Conservation (phyloP, 2,113 vertebrate species). For the Phodopus roborovskii region DNA sequence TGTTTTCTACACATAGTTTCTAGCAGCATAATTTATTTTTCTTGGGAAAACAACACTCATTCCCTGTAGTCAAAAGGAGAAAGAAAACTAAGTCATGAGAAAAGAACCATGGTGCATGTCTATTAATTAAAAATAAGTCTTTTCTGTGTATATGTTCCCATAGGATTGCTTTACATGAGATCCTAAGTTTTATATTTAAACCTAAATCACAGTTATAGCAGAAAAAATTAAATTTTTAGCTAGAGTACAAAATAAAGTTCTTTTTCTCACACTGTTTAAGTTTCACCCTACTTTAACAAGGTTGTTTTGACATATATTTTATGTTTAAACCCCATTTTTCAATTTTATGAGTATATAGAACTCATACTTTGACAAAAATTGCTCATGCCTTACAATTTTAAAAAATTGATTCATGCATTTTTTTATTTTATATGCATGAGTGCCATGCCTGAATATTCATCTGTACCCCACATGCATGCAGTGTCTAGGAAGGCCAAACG, state of each 20-base stretch:
- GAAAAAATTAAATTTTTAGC: conserved; percentile 36
- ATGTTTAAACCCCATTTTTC: neutral
- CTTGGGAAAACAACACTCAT: neutral
- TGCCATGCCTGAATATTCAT: neutral
- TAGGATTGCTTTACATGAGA: neutral
- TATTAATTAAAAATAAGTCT: conserved; percentile 54
- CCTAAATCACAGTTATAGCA: conserved; percentile 40
- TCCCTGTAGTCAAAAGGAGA: conserved; percentile 13
- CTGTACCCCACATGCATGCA: neutral
- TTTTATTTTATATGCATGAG: neutral
- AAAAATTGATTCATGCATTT: neutral
- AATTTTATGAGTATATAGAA: conserved; percentile 9
- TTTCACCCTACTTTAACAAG: conserved; percentile 28
- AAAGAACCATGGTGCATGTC: neutral
- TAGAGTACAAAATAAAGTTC: neutral
- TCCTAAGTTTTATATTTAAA: conserved; percentile 44
- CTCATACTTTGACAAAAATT: neutral
- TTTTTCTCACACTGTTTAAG: neutral
- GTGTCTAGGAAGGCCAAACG: neutral
- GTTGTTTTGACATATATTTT: conserved; percentile 37
- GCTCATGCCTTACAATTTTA: neutral
- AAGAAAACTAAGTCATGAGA: neutral
- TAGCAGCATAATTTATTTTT: conserved; percentile 51
- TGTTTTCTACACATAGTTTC: conserved; percentile 45
- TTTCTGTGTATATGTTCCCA: conserved; percentile 14